Conservation (phyloP, 1,140 invertebrate genomes). For the Drosophila sucinea region DNA sequence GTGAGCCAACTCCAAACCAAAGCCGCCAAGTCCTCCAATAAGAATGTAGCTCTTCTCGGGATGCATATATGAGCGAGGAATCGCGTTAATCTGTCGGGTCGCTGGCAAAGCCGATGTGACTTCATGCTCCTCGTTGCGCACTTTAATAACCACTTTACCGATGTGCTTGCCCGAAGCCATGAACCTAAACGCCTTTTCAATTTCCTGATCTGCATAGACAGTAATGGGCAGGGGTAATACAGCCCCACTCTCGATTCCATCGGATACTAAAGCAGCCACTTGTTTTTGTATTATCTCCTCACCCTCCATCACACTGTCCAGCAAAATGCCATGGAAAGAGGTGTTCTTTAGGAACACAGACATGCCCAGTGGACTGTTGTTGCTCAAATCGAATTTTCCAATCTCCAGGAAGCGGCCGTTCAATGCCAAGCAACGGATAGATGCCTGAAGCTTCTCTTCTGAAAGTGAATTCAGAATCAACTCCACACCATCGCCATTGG, state of each 20-base stretch:
- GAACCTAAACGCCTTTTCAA: constrained; percentile 96
- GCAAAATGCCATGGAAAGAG: constrained; percentile 97
- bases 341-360: constrained; percentile 97
- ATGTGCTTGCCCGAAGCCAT: constrained; percentile 99
- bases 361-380: constrained; percentile 95
- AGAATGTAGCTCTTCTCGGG: constrained; percentile 94
- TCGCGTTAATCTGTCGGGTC: constrained; percentile 87
- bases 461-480: constrained; percentile 96
- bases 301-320: constrained; percentile 91
- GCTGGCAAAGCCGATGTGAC: constrained; percentile 82
- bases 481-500: constrained; percentile 94
- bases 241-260: constrained; percentile 93
- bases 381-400: constrained; percentile 97
- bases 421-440: constrained; percentile 93
- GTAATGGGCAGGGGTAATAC: constrained; percentile 92
- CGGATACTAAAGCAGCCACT: constrained; percentile 89
- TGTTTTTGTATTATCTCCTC: constrained; percentile 88
- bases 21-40: constrained; percentile 95
- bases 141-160: constrained; percentile 96
- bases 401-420: constrained; percentile 98
- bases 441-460: constrained; percentile 96
- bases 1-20: constrained; percentile 96
- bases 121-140: constrained; percentile 89
- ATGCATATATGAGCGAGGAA: constrained; percentile 94
- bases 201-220: constrained; percentile 92